Percentiles rank a stretch among this genome's conserved stretches.
Conservation (phyloP, 1,140 invertebrate genomes). For the Parapsyche elsis region DNA sequence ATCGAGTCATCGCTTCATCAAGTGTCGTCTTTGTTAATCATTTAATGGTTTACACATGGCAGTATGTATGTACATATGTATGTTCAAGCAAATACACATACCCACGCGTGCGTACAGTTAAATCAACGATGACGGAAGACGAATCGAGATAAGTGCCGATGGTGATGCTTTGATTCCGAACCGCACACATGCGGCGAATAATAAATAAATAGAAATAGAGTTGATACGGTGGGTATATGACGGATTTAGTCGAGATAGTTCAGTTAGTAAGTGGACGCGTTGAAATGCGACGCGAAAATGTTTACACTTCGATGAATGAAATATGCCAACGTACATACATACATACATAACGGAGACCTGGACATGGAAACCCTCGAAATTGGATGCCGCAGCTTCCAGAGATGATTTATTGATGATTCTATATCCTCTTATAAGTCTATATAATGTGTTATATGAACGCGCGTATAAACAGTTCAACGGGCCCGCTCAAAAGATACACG, state of each 20-base stretch:
- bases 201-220: background rate
- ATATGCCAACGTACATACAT: too few relatives aligned
- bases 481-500: background rate
- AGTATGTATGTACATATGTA: too few relatives aligned
- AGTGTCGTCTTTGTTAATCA: background rate
- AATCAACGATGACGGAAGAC: background rate
- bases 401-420: background rate
- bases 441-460: background rate
- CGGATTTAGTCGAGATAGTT: too few relatives aligned
- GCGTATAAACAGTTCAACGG: slow-evolving; percentile 15
- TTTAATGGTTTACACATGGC: slow-evolving; percentile 13
- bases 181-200: background rate
- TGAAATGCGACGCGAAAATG: slow-evolving; percentile 2
- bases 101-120: background rate
- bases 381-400: background rate
- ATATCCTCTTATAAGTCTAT: background rate
- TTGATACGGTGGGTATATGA: background rate
- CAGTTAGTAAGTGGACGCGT: background rate
- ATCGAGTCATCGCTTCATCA: background rate
- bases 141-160: background rate
- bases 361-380: slow-evolving; percentile 1
- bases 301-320: background rate
- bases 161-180: background rate
- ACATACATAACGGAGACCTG: too few relatives aligned
- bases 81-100: background rate